Base-by-base conservation (phyloP, 2,888 invertebrate species). In the Synanthedon vespiformis region DNA sequence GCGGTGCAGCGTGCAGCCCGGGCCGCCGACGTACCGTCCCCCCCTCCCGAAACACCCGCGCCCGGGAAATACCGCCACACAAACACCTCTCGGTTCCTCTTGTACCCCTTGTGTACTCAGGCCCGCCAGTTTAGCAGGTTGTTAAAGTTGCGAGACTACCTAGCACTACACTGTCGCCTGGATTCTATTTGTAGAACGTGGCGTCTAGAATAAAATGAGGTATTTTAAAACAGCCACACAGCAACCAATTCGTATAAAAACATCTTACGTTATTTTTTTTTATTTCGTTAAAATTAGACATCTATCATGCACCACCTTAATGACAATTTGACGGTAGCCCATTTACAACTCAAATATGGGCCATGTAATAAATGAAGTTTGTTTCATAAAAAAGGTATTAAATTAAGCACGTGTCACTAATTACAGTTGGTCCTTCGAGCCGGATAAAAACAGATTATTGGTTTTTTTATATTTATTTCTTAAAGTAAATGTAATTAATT, bases 121-220 rank as follows among this genome's bases (percentile, higher is more conserved):
- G 77, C 81, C 79, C 80, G 80, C 82, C 80, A 79, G 82, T 83
- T 80, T 72, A 70, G 78, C 84, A 81, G 80, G 84, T 84, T 82
- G 76, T 77, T 12, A 48, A n/a, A 44, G 44, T 44, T 48, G 16
- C 48, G 22, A 18, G 48, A 69, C 72, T 68, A 75, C 75, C 74
- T 74, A 80, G 72, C 79, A 68, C 22, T 22, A 22, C 22, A 65
- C 68, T 72, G 72, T 44, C 34, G 44, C 44, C 44, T 44, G 14
- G 44, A 44, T 44, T 77, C 80, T 83, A 80, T 80, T 81, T 80
- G 72, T 77, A 74, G 73, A 72, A 65, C 63, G 62, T 12, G 44
- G 44, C n/a, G 13, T 44, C 44, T 44, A n/a, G 13, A 62, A 65
- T 68, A 62, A 61, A 67, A 69, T 65, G 67, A 62, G 58, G 56